Conservation (phyloP, 2,797 vertebrate genomes). For the Distichodus sexfasciatus region DNA sequence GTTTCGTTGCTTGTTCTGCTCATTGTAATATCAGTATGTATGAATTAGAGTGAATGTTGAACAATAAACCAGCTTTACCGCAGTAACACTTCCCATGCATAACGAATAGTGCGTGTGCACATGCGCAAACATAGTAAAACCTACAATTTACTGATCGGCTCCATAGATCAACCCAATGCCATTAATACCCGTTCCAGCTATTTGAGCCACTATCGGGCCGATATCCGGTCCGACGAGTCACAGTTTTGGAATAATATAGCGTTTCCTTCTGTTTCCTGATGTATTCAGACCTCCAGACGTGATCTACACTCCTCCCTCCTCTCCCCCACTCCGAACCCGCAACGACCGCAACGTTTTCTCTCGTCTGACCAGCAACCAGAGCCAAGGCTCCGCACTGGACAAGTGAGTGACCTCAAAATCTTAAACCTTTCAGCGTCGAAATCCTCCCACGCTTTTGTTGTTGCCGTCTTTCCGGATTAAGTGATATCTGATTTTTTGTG, state of each 20-base stretch:
- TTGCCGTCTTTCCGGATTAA: neutral
- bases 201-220: too few relatives aligned
- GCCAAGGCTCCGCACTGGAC: constrained; percentile 91
- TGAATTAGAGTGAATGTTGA: too few relatives aligned
- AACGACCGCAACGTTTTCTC: constrained; percentile 98
- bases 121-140: too few relatives aligned
- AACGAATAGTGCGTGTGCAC: too few relatives aligned
- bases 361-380: constrained; percentile 93
- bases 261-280: neutral
- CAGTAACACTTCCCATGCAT: too few relatives aligned
- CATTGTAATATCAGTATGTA: too few relatives aligned
- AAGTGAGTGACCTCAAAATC: constrained; percentile 80
- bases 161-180: too few relatives aligned
- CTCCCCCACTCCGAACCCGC: constrained; percentile 89
- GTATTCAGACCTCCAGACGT: constrained; percentile 79
- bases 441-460: neutral
- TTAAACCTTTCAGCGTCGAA: neutral
- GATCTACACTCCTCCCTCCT: constrained; percentile 90
- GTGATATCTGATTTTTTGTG: neutral
- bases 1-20: too few relatives aligned
- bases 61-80: too few relatives aligned
- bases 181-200: too few relatives aligned
- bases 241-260: neutral
- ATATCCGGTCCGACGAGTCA: too few relatives aligned
- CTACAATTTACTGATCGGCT: too few relatives aligned